Evolutionary conservation across 2,797 vertebrate species (phyloP), one percentile per base, ranked within the genome.

Genomic region (Lates japonicus): DNA sequence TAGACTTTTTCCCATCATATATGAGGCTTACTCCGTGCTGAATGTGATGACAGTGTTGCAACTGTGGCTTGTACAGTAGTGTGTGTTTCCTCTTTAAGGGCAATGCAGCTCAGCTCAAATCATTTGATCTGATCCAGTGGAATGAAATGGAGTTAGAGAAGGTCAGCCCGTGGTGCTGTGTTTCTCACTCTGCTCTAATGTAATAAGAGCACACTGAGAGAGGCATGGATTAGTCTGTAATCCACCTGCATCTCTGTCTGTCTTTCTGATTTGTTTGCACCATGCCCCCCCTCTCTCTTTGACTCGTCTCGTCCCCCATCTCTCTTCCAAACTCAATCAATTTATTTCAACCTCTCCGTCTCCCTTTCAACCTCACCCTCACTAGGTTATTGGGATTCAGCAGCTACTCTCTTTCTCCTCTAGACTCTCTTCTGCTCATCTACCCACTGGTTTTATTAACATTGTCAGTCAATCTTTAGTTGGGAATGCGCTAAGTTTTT

Each of bases 111-210:
- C 70, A 75, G 66, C 87, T 88, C 85, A 76, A 90, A 93, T 92
- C 73, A 89, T 82, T 86, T 74, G 81, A 49, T 83, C 70, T 89
- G 83, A 91, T 91, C 87, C 81, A 76, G 79, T 39, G 54, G 77
- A 85, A 91, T 88, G 74, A 90, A 92, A 87, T 82, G 33, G 82
- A 87, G 88, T 92, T 89, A 90, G 85, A 85, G 83, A 89, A 89
- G 90, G 91, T 93, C 90, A 91, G 73, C 54, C 72, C 17, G 33
- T 80, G 82, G 80, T 2, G 31, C 82, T 70, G 70, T 76, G 74
- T 82, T 87, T 87, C 82, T 86, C 84, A 85, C 79, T 88, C 67
- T 25, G 51, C 71, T 67, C 64, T 90, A 88, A 91, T 88, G 78
- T 74, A 90, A 91, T 92, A 87, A 90, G 76, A 90, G 72, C 62